phyloP scores from a whole-genome alignment of 2,113 vertebrate species.

The Microcebus griseorufus region DNA sequence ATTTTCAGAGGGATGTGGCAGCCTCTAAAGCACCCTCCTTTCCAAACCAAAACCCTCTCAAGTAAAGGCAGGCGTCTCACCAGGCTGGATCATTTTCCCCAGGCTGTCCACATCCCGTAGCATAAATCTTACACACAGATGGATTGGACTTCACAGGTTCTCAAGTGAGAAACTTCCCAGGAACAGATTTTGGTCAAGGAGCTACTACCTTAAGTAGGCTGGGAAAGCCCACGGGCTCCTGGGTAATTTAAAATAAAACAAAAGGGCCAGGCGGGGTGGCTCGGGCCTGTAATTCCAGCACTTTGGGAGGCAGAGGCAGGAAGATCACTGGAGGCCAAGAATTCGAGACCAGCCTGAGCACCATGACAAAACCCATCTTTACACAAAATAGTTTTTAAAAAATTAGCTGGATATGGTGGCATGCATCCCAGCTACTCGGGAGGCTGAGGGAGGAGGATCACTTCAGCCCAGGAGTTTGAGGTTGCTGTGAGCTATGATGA shows the following conservation, averaged over 20 bases:
- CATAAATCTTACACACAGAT: background rate
- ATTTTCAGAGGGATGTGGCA: background rate
- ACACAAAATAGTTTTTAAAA: too few species aligned
- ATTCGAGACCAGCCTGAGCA: too few species aligned
- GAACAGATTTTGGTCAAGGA: background rate
- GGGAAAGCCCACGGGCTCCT: background rate
- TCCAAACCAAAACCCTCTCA: background rate
- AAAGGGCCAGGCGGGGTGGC: background rate
- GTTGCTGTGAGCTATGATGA: too few species aligned
- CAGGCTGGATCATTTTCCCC: background rate
- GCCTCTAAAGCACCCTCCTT: background rate
- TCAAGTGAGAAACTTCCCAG: background rate
- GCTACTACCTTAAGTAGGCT: background rate
- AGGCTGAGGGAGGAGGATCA: too few species aligned
- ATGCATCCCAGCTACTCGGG: too few species aligned
- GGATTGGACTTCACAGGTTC: background rate
- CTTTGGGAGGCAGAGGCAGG: too few species aligned
- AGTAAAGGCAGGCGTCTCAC: background rate
- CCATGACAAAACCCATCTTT: too few species aligned
- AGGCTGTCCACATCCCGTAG: background rate
- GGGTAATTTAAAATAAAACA: background rate
- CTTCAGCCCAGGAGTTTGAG: too few species aligned
- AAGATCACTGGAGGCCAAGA: too few species aligned
- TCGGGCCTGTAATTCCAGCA: too few species aligned
- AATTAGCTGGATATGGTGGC: too few species aligned